Evolutionary conservation across 2,113 vertebrate species (phyloP).

Genomic region (Todiramphus saurophagus): DNA sequence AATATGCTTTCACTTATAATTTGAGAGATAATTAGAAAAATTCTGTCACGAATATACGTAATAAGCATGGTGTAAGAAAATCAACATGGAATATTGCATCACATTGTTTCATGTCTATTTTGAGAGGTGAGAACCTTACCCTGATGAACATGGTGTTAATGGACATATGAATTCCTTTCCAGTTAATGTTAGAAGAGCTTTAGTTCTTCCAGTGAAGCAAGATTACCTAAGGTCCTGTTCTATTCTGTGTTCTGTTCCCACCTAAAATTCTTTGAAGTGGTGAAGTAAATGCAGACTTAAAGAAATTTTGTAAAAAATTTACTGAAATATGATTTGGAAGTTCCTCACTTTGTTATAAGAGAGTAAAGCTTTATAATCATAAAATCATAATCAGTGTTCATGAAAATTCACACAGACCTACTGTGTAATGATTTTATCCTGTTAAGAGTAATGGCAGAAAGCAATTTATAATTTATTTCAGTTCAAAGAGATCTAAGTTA

Average conservation of each 20-base stretch:
- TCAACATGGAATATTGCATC: not conserved
- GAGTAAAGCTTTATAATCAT: not conserved
- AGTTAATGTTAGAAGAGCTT: not conserved
- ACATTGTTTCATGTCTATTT: not conserved
- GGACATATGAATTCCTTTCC: not conserved
- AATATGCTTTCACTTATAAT: not conserved
- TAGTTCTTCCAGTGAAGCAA: not conserved
- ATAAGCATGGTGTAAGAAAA: not conserved
- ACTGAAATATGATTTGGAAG: not conserved
- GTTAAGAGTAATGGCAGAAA: not conserved
- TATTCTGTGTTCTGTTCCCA: not conserved
- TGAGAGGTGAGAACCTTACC: not conserved
- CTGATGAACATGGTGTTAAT: not conserved
- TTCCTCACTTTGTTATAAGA: not conserved
- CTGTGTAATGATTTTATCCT: not conserved
- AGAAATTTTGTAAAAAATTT: not conserved
- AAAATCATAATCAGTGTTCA: not conserved
- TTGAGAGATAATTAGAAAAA: not conserved
- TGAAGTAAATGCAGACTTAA: not conserved
- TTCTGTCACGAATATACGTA: not conserved
- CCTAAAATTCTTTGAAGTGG: not conserved
- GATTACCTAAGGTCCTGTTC: not conserved
- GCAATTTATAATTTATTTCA: not conserved
- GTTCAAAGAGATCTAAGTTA: not conserved
- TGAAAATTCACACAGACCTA: not conserved